A percentile compares a stretch with the other conserved stretches of the same genome.
Conservation (phyloP, 2,113 vertebrate species). For the Tretioscincus oriximinensis region DNA sequence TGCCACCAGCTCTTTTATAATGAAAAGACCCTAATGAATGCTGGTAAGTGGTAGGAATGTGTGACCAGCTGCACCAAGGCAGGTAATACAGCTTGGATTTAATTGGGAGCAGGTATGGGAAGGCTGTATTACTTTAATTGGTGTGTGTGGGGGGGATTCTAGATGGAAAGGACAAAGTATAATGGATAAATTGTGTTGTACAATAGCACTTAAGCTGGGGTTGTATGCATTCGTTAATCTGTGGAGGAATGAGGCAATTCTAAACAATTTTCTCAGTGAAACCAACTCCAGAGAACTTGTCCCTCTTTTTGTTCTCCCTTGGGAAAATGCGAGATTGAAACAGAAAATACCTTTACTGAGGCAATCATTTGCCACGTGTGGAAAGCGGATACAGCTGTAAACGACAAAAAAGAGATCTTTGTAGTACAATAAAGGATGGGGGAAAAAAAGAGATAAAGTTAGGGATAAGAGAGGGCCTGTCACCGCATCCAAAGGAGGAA, state of each 20-base stretch:
- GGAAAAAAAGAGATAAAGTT: constrained; percentile 88
- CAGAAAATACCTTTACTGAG: constrained; percentile 98
- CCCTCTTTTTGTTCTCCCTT: constrained; percentile 89
- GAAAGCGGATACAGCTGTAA: constrained; percentile 95
- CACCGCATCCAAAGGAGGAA: constrained; percentile 82
- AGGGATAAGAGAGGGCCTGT: constrained; percentile 86
- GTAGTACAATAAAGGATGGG: constrained; percentile 88
- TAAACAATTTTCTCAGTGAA: constrained; percentile 98
- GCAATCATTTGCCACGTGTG: constrained; percentile 97
- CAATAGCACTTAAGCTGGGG: constrained; percentile 97
- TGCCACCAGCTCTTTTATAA: constrained; percentile 89
- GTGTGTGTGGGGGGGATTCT: constrained; percentile 87
- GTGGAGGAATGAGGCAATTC: constrained; percentile 99
- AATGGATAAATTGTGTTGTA: constrained; percentile 98
- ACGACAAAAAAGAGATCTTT: constrained; percentile 86
- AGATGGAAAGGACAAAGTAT: constrained; percentile 99
- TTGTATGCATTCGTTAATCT: constrained; percentile 99
- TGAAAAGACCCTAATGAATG: constrained; percentile 98
- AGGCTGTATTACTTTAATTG: constrained; percentile 99
- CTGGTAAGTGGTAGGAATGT: constrained; percentile 85
- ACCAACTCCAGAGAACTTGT: constrained; percentile 94
- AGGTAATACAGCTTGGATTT: constrained; percentile 97
- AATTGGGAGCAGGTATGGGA: constrained; percentile 99
- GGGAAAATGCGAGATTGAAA: constrained; percentile 99
- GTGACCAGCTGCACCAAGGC: constrained; percentile 91